Base-by-base conservation (phyloP, 2,888 invertebrate species). In the Lydus trimaculatus region DNA sequence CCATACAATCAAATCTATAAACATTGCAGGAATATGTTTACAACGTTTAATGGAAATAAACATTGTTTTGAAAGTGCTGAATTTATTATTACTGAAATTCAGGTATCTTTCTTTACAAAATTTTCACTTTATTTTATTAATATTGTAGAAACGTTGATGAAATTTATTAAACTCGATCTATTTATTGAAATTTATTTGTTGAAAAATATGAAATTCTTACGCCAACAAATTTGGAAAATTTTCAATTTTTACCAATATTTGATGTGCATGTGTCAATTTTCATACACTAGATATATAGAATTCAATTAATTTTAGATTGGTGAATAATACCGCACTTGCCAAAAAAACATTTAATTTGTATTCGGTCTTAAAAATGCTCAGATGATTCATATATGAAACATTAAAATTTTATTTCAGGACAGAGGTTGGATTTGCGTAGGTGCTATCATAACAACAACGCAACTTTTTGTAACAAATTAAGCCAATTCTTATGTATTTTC, bases 261-360 rank as follows among this genome's bases (percentile, higher is more conserved):
- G 7, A 48, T 20, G 11, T 20, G 2, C 25, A 23, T n/a, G 6
- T 56, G 56, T 28, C 56, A 56, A 56, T 25, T 52, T 3, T 9
- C 3, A 1, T 28, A 15, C n/a, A n/a, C n/a, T n/a, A n/a, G 9
- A 52, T 52, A 25, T 25, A 20, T 20, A 28, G 28, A 56, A 56
- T 56, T 15, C 56, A 56, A 69, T 64, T 74, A 72, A 73, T 71
- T 76, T 75, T 76, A 74, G 76, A 74, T 61, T 69, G 28, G 72
- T 78, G 77, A 78, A 78, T 78, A 78, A 78, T 77, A 70, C 70
- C 69, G 71, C 61, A 65, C 58, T 67, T 77, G 78, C 78, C 77
- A 76, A 74, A 74, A 74, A 64, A 58, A 65, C 69, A 63, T 66
- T 69, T 64, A 56, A 28, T 64, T 71, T 75, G 70, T 71, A 72